A percentile compares a stretch with the other conserved stretches of the same genome.
These are phyloP conservation scores for Bradynema listronoti DNA, from an alignment of 1,140 invertebrate species.

Conservation along the genomic window DNA sequence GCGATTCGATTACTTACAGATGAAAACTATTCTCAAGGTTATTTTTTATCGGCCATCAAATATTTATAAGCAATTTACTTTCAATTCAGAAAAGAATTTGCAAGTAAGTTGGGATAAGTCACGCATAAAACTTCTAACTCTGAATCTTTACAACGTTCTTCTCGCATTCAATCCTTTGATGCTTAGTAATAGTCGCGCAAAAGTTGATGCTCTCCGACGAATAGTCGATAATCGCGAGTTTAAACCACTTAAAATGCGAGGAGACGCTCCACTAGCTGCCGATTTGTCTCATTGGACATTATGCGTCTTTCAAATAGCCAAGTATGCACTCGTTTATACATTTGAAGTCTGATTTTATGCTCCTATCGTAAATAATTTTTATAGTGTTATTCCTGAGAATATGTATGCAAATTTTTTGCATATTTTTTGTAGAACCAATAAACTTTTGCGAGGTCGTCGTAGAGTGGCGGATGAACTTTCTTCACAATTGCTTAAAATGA, in stretches of 20 bases:
- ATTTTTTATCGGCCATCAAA: not conserved
- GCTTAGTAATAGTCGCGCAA: not conserved
- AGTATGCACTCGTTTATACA: constrained; percentile 15
- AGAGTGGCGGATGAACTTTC: constrained; percentile 15
- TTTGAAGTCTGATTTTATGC: not conserved
- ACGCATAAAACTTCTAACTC: not conserved
- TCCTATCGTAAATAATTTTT: constrained; percentile 4
- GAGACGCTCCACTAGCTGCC: constrained; percentile 18
- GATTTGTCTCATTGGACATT: constrained; percentile 26
- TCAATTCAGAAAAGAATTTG: not conserved
- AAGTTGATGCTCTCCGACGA: not conserved
- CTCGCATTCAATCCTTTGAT: not conserved
- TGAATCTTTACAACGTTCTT: not conserved
- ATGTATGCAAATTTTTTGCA: not conserved
- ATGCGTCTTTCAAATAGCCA: constrained; percentile 14
- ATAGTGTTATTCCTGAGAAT: not conserved
- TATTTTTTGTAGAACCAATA: constrained; percentile 14
- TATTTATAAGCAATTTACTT: not conserved
- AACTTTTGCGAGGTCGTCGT: constrained; percentile 9
- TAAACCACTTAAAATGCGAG: constrained; percentile 7
- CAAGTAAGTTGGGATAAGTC: not conserved
- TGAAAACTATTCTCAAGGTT: constrained; percentile 11
- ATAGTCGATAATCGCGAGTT: constrained; percentile 16
- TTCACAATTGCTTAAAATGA: constrained; percentile 9
- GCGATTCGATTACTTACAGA: constrained; percentile 19